phyloP scores from a whole-genome alignment of 2,888 invertebrate genomes.

The Cactoblastis cactorum region DNA sequence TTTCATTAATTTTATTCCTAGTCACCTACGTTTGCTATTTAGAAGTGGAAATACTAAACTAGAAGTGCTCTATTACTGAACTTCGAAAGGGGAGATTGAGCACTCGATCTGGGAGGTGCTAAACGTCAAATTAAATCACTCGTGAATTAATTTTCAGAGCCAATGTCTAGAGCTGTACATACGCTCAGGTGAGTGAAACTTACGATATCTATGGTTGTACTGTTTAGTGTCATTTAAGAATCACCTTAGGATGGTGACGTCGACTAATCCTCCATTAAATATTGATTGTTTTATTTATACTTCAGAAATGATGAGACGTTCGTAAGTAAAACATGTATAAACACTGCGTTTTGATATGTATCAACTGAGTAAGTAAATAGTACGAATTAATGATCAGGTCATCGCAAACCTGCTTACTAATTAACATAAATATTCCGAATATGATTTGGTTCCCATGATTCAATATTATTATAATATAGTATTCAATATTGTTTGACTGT shows the following conservation, averaged over 20 bases:
- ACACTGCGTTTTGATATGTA: too few relatives aligned
- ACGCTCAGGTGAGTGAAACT: conserved; percentile 58
- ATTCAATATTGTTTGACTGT: background rate
- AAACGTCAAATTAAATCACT: conserved; percentile 33
- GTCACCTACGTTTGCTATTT: conserved; percentile 24
- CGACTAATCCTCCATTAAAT: conserved; percentile 44
- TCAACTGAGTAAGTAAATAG: too few relatives aligned
- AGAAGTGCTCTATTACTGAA: conserved; percentile 49
- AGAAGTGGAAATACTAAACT: conserved; percentile 39
- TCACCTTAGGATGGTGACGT: conserved; percentile 41
- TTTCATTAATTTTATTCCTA: conserved; percentile 32
- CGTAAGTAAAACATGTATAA: too few relatives aligned
- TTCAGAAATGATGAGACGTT: too few relatives aligned
- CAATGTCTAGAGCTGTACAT: conserved; percentile 50
- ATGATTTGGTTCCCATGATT: too few relatives aligned
- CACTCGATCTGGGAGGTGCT: conserved; percentile 46
- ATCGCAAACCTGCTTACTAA: too few relatives aligned
- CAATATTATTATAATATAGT: background rate
- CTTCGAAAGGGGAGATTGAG: conserved; percentile 40
- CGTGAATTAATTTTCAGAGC: conserved; percentile 29
- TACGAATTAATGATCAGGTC: too few relatives aligned
- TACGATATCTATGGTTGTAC: conserved; percentile 77
- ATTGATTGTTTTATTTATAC: background rate
- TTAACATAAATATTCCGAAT: too few relatives aligned
- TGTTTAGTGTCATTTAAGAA: conserved; percentile 45